Evolutionary conservation across 2,888 invertebrate species (phyloP).

Genomic region (Balanococcus diminutus): DNA sequence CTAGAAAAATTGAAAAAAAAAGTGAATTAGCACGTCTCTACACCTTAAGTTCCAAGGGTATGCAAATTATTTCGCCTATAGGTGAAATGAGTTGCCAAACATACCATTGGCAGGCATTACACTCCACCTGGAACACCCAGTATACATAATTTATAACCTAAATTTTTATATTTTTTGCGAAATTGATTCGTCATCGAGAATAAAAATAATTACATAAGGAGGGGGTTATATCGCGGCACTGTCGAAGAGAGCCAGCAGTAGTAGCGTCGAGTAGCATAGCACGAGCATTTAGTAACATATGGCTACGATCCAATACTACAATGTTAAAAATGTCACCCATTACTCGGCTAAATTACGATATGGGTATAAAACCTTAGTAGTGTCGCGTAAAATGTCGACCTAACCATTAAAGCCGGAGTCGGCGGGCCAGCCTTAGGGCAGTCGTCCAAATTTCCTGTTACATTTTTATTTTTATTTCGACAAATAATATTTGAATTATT

Average conservation of each 20-base stretch:
- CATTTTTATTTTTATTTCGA: constrained; percentile 44
- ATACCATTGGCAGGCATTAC: too few species aligned
- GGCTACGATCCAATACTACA: constrained; percentile 49
- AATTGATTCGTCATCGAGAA: not conserved
- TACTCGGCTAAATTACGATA: constrained; percentile 36
- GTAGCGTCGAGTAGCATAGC: not conserved
- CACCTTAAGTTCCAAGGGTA: too few species aligned
- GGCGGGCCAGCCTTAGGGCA: constrained; percentile 16
- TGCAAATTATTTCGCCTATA: too few species aligned
- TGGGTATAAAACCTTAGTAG: constrained; percentile 26
- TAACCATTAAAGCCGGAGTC: constrained; percentile 27
- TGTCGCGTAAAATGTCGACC: constrained; percentile 46
- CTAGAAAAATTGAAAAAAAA: too few species aligned
- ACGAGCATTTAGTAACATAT: constrained; percentile 42
- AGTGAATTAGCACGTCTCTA: too few species aligned
- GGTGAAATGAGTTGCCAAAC: too few species aligned
- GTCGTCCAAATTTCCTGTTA: constrained; percentile 44
- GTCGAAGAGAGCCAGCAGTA: too few species aligned
- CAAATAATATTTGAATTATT: constrained; percentile 44
- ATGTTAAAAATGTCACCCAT: constrained; percentile 44
- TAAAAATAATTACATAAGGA: not conserved
- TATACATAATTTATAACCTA: too few species aligned
- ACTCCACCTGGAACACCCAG: too few species aligned
- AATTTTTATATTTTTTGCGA: not conserved
- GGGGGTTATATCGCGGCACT: not conserved